A percentile compares a stretch with the other conserved stretches of the same genome.
Conservation (phyloP, 2,113 vertebrate species). For the rat (Rattus norvegicus) region GRCr8 NC_086023.1:85960001-85960500, state of each 20-base stretch:
- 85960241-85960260: background rate
- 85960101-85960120: background rate
- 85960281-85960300: too few species aligned
- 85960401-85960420: background rate
- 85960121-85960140: background rate
- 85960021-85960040: background rate
- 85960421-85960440: background rate
- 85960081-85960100: background rate
- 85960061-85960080: background rate
- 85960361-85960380: background rate
- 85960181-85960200: background rate
- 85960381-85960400: background rate
- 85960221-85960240: background rate
- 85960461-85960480: too few species aligned
- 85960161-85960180: background rate
- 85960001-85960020: background rate
- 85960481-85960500: background rate
- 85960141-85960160: background rate
- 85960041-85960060: background rate
- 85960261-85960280: background rate
- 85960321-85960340: background rate
- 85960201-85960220: too few species aligned
- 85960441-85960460: background rate
- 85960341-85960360: too few species aligned
- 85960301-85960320: background rate